Base-by-base conservation (phyloP, 2,797 vertebrate genomes). In the Centropyge bicolor region DNA sequence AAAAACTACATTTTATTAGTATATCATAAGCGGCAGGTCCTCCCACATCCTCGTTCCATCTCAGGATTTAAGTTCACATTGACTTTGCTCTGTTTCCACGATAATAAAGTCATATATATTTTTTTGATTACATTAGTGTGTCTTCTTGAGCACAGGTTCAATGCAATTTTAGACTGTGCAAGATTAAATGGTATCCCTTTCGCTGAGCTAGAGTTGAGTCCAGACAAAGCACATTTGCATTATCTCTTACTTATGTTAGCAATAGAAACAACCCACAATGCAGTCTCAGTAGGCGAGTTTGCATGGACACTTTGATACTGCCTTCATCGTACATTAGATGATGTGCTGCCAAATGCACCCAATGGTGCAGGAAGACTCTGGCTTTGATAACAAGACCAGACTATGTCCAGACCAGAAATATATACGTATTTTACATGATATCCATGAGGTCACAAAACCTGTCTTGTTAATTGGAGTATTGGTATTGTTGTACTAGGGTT, bases 171-270 rank as follows among this genome's bases (percentile, higher is more conserved):
- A 63, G n/a, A 48, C 48, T 38, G 7, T 7, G 14, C 8, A 10
- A 27, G 9, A 51, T 65, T 43, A 48, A 13, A 31, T 49, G 12
- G 31, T 22, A 36, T 48, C 19, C 3, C 5, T 71, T 52, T 67
- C 36, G 59, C 49, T 73, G 12, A 66, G 60, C 57, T 49, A 22
- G 38, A 74, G 45, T 59, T 63, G 36, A 66, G 75, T 52, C 38
- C 35, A 72, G 73, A 61, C 31, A 55, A 6, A 74, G 49, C 24
- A 67, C 24, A 67, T 86, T 86, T 88, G 16, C 76, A 66, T 86
- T 54, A 41, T 54, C 63, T 74, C 43, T 71, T 4, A 1, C 54
- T 48, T 22, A 38, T 59, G 41, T 51, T 51, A 36, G 46, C 48
- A 63, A 43, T 64, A 60, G 24, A 66, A 68, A 48, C 16, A 20